Conservation (phyloP, 2,797 vertebrate species). For the Danio aesculapii region DNA sequence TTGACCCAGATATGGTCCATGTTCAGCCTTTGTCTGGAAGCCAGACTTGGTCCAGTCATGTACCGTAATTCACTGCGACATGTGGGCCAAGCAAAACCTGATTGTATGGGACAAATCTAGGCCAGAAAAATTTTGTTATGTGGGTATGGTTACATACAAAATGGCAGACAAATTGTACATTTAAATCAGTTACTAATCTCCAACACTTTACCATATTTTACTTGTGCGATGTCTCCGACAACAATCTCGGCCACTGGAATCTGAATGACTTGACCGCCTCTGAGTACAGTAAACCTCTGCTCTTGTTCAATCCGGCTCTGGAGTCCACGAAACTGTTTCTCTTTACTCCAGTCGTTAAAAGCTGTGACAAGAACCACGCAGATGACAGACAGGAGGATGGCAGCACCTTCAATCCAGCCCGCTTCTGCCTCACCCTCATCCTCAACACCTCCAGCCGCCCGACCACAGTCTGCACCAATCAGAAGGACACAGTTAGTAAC, state of each 20-base stretch:
- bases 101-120: no score
- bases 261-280: slow-evolving; percentile 88
- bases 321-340: slow-evolving; percentile 97
- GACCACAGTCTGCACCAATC: slow-evolving; percentile 84
- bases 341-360: slow-evolving; percentile 99
- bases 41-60: no score
- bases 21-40: no score
- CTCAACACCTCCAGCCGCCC: slow-evolving; percentile 79
- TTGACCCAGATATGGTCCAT: no score
- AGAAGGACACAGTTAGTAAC: slow-evolving; percentile 13
- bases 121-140: no score
- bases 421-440: slow-evolving; percentile 92
- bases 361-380: slow-evolving; percentile 98
- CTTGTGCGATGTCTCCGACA: slow-evolving; percentile 93
- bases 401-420: slow-evolving; percentile 97
- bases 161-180: background rate
- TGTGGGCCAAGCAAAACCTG: no score
- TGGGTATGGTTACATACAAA: background rate
- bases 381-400: slow-evolving; percentile 94
- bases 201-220: slow-evolving; percentile 89
- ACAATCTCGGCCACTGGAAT: slow-evolving; percentile 93
- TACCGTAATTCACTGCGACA: no score
- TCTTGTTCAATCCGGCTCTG: slow-evolving; percentile 98
- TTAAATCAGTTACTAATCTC: background rate
- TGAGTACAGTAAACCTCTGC: slow-evolving; percentile 91